Evolutionary conservation across 2,888 invertebrate genomes (phyloP).

Genomic region (Pemphredon lugubris): DNA sequence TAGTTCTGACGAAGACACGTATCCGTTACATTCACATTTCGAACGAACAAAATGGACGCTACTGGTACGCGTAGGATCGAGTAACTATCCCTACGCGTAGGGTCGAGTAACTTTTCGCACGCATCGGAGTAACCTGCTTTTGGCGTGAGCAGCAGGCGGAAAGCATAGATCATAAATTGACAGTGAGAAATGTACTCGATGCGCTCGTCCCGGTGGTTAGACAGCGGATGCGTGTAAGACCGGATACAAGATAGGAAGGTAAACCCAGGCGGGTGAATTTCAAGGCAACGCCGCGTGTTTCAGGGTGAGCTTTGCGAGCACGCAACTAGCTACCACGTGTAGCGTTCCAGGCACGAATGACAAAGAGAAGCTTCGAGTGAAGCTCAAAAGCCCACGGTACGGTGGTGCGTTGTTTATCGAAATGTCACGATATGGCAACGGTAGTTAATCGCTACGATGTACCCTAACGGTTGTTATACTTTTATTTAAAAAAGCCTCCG

Average conservation of each 20-base stretch:
- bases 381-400: neutral
- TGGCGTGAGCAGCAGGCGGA: too few species aligned
- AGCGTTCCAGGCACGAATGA: constrained; percentile 15
- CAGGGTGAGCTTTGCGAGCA: constrained; percentile 30
- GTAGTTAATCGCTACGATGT: neutral
- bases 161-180: too few species aligned
- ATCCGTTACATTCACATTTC: too few species aligned
- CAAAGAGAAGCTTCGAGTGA: constrained; percentile 9
- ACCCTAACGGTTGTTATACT: too few species aligned
- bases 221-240: constrained; percentile 20
- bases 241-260: constrained; percentile 15
- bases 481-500: too few species aligned
- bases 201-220: constrained; percentile 1
- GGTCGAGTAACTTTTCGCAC: too few species aligned
- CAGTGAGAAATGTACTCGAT: constrained; percentile 18
- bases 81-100: too few species aligned
- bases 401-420: neutral
- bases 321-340: constrained; percentile 15
- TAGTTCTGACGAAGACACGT: too few species aligned
- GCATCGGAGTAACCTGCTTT: too few species aligned
- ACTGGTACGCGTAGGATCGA: too few species aligned
- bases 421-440: neutral
- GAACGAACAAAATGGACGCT: too few species aligned
- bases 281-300: constrained; percentile 35
- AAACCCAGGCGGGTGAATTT: constrained; percentile 11